Conservation (phyloP, 2,888 invertebrate species). For the Cantharis nigra region DNA sequence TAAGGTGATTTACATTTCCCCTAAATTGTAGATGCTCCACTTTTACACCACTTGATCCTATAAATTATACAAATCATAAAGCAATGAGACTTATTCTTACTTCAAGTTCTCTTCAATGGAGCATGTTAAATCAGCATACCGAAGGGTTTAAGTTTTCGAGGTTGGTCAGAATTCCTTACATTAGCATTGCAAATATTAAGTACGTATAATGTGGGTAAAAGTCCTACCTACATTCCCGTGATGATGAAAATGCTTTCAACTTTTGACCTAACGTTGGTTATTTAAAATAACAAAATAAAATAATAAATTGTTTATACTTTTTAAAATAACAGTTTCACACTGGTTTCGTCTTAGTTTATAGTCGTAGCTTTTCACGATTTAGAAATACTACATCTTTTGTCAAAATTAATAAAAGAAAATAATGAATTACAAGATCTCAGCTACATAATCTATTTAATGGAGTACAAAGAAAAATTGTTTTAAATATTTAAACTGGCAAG, state of each 20-base stretch:
- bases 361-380: background rate
- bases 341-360: background rate
- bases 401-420: background rate
- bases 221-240: background rate
- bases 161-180: background rate
- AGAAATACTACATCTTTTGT: background rate
- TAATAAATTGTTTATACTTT: no score
- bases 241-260: background rate
- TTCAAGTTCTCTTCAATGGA: background rate
- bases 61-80: background rate
- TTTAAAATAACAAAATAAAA: background rate
- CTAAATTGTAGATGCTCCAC: no score
- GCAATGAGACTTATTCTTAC: background rate
- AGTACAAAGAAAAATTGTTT: background rate
- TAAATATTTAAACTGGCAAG: background rate
- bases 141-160: background rate
- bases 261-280: background rate
- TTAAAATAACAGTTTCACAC: background rate
- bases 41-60: background rate
- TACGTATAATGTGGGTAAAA: background rate
- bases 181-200: background rate
- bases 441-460: background rate
- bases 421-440: background rate
- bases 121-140: background rate
- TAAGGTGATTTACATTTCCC: no score